These are phyloP conservation scores for Lathamus discolor DNA, from an alignment of 2,113 vertebrate species.

Conservation along the genomic window DNA sequence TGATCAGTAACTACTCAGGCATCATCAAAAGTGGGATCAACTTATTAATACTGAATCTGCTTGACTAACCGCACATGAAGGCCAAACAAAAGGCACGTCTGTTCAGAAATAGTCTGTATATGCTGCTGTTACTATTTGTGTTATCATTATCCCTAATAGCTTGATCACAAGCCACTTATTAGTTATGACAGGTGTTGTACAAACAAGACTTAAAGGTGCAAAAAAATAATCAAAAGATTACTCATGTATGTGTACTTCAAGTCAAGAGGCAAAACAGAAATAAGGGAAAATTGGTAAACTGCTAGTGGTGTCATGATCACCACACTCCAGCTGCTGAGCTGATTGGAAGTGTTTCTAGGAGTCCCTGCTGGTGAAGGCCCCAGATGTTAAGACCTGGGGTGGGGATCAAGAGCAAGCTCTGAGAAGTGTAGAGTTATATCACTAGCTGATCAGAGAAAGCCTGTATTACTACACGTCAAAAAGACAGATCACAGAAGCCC, in stretches of 20 bases:
- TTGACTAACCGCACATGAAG: background rate
- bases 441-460: background rate
- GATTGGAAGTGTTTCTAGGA: background rate
- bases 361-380: background rate
- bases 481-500: background rate
- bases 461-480: background rate
- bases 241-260: background rate
- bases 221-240: background rate
- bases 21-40: background rate
- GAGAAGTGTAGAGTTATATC: background rate
- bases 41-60: background rate
- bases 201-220: background rate
- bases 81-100: background rate
- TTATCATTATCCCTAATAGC: background rate
- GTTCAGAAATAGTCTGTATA: background rate
- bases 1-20: background rate
- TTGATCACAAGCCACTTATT: background rate
- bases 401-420: background rate
- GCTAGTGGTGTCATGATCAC: background rate
- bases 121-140: background rate
- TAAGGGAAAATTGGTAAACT: background rate
- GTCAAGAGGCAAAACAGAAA: background rate
- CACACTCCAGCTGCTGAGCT: background rate
- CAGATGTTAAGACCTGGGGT: background rate
- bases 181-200: background rate